Percentiles rank a stretch among this genome's conserved stretches.
Evolutionary conservation across 2,888 invertebrate genomes (phyloP).

Genomic region (Actias luna): DNA sequence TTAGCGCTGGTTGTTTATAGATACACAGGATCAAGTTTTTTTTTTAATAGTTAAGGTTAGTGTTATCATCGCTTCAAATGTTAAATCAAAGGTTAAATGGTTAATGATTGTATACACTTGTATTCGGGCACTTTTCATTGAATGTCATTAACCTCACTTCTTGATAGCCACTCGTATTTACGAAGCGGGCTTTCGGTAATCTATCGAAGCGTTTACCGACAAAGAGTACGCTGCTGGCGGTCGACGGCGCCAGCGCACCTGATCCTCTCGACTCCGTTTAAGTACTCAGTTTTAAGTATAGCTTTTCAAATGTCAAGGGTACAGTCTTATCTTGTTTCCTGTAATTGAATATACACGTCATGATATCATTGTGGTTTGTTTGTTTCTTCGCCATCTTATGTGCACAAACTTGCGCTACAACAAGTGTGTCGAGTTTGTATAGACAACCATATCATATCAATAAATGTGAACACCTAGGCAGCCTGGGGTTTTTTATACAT

Average conservation of each 20-base stretch:
- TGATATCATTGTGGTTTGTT: background rate
- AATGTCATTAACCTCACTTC: background rate
- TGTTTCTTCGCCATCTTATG: background rate
- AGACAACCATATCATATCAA: no score
- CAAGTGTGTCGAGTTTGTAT: no score
- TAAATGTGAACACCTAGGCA: no score
- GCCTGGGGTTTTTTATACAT: no score
- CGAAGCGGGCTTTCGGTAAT: conserved; percentile 5
- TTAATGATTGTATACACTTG: background rate
- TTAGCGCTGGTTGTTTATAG: no score
- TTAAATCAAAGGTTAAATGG: no score
- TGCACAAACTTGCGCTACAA: no score
- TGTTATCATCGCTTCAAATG: no score
- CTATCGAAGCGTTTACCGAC: conserved; percentile 34
- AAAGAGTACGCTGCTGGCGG: conserved; percentile 38
- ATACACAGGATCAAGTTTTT: no score
- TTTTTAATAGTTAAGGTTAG: no score
- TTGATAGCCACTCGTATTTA: conserved; percentile 8
- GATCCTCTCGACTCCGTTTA: conserved; percentile 45
- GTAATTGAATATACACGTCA: conserved; percentile 12
- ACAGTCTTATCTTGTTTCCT: conserved; percentile 29
- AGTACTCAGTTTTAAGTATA: conserved; percentile 16
- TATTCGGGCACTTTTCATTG: background rate
- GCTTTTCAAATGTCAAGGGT: conserved; percentile 29
- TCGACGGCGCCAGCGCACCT: conserved; percentile 47